phyloP scores from a whole-genome alignment of 2,797 vertebrate species.

The Channa striata region DNA sequence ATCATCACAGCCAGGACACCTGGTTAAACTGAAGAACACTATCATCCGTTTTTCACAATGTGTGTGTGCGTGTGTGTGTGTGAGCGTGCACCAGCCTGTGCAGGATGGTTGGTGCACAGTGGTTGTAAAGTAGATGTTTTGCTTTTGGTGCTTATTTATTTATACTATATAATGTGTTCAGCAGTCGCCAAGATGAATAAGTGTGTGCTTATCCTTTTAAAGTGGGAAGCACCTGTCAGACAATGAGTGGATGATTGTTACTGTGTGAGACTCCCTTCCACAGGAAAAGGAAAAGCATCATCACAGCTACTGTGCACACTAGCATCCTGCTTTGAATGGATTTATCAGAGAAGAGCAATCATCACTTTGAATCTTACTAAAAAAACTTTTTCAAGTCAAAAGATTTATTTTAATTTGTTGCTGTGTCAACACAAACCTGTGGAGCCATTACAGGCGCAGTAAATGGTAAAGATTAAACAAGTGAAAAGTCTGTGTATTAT shows the following conservation, averaged over 20 bases:
- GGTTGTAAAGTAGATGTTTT: conserved; percentile 39
- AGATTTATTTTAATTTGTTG: background rate
- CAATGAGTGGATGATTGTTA: conserved; percentile 39
- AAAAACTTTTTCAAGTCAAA: background rate
- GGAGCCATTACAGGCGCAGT: too few species aligned
- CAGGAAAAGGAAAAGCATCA: conserved; percentile 73
- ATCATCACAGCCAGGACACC: conserved; percentile 39
- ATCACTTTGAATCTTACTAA: conserved; percentile 1
- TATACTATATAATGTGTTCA: conserved; percentile 63
- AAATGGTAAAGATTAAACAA: too few species aligned
- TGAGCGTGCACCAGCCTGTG: background rate
- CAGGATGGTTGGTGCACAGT: conserved; percentile 9
- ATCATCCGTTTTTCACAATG: conserved; percentile 45
- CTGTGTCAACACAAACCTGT: background rate
- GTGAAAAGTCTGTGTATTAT: too few species aligned
- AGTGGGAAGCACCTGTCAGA: conserved; percentile 82
- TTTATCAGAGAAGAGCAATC: conserved; percentile 1
- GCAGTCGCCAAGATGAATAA: conserved; percentile 35
- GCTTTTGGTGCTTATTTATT: conserved; percentile 65
- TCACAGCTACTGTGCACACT: conserved; percentile 33
- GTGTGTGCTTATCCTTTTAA: background rate
- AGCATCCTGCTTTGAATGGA: conserved; percentile 38
- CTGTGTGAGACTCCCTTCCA: conserved; percentile 28
- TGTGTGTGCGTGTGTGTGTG: conserved; percentile 11
- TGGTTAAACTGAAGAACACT: conserved; percentile 36